These are phyloP conservation scores for Nicator chloris DNA, from an alignment of 2,113 vertebrate genomes.

Conservation along the genomic window DNA sequence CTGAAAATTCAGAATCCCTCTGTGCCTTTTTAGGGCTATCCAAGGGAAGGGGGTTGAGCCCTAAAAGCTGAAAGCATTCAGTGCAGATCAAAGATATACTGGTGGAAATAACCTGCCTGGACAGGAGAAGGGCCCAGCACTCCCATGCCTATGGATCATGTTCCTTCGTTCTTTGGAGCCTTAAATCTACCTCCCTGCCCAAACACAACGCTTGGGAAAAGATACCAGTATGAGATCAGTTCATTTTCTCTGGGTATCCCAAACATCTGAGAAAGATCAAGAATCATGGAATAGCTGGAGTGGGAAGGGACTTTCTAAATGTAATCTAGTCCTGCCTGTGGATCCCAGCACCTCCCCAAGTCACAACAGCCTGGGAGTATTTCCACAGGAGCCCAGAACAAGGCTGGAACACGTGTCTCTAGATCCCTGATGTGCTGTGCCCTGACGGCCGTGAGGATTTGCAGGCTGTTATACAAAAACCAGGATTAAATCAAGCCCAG, in stretches of 20 bases:
- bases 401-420: neutral
- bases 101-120: neutral
- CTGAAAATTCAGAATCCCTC: neutral
- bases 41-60: neutral
- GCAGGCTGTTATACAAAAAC: neutral
- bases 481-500: neutral
- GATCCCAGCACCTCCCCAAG: neutral
- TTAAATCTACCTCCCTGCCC: neutral
- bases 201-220: neutral
- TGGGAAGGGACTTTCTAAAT: neutral
- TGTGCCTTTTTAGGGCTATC: neutral
- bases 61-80: neutral
- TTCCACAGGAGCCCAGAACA: neutral
- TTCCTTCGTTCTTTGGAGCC: neutral
- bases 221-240: fast-evolving
- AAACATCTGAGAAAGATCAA: neutral
- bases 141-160: neutral
- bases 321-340: neutral
- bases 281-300: neutral
- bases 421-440: neutral
- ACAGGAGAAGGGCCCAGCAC: neutral
- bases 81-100: neutral
- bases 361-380: neutral
- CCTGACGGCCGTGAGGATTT: neutral
- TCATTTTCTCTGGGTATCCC: neutral